These are phyloP conservation scores for Pachyuromys duprasi DNA, from an alignment of 2,797 vertebrate species.

Conservation along the genomic window DNA sequence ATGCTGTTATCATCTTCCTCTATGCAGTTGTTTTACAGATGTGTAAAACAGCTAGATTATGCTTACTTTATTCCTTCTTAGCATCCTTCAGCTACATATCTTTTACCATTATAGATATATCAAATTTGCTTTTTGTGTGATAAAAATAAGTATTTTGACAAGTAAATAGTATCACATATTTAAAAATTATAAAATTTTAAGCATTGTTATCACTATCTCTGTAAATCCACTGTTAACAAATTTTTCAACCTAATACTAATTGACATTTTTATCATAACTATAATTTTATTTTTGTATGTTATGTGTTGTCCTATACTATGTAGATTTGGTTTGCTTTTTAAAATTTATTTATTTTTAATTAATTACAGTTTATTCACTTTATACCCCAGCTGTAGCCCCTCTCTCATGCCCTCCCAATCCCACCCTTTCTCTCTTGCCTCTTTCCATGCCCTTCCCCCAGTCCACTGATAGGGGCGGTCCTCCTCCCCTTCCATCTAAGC, in stretches of 20 bases:
- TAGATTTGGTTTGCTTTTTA: background rate
- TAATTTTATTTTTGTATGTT: background rate
- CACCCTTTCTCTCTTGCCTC: too few species aligned
- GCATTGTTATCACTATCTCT: background rate
- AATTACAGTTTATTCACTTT: too few species aligned
- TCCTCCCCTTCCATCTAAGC: too few species aligned
- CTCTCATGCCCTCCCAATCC: too few species aligned
- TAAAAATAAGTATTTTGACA: background rate
- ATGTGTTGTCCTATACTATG: background rate
- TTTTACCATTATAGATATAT: background rate
- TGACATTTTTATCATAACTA: background rate
- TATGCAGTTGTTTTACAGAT: background rate
- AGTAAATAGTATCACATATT: background rate
- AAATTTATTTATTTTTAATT: too few species aligned
- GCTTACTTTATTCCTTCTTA: background rate
- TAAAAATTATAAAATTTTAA: background rate
- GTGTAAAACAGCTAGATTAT: background rate
- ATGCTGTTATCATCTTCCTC: background rate
- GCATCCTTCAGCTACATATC: background rate
- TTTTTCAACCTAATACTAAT: background rate
- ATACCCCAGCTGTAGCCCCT: too few species aligned
- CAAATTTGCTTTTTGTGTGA: background rate
- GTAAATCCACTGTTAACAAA: background rate
- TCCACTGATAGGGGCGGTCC: too few species aligned
- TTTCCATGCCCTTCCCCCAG: too few species aligned